A percentile compares a stretch with the other conserved stretches of the same genome.
phyloP scores from a whole-genome alignment of 1,140 invertebrate genomes.

The Venturia canescens region DNA sequence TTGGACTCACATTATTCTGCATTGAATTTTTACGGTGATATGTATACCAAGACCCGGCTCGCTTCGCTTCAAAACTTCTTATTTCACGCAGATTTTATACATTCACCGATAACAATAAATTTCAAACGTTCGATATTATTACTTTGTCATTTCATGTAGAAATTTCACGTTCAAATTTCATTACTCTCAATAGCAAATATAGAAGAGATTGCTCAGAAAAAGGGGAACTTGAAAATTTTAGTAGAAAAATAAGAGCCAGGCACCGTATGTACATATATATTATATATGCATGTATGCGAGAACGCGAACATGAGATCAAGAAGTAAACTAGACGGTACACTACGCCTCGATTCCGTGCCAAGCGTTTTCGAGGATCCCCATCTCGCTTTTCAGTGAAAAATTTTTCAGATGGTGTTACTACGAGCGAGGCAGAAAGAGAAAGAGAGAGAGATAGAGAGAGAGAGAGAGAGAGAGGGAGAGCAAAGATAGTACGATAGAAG shows the following conservation, averaged over 20 bases:
- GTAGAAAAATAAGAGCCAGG: not conserved
- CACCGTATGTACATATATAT: not conserved
- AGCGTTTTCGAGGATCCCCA: not conserved
- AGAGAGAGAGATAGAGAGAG: not conserved
- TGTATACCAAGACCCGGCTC: no score
- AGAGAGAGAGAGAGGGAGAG: not conserved
- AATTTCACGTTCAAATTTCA: no score
- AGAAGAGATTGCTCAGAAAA: not conserved
- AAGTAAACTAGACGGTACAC: slow-evolving; percentile 33
- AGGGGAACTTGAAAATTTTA: not conserved
- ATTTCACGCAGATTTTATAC: no score
- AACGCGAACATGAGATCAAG: slow-evolving; percentile 19
- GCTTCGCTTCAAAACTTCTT: no score
- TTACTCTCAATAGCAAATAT: not conserved
- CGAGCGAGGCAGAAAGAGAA: not conserved
- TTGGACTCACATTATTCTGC: no score
- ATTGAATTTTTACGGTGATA: no score
- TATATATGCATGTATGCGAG: slow-evolving; percentile 1
- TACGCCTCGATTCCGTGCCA: slow-evolving; percentile 17
- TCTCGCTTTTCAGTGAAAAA: not conserved
- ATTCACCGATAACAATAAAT: no score
- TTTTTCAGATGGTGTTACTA: not conserved
- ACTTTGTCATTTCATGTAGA: no score
- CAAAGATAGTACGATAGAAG: not conserved
- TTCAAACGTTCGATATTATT: no score